These are phyloP conservation scores for Orchesella flavescens DNA, from an alignment of 2,888 invertebrate species.

Conservation along the genomic window DNA sequence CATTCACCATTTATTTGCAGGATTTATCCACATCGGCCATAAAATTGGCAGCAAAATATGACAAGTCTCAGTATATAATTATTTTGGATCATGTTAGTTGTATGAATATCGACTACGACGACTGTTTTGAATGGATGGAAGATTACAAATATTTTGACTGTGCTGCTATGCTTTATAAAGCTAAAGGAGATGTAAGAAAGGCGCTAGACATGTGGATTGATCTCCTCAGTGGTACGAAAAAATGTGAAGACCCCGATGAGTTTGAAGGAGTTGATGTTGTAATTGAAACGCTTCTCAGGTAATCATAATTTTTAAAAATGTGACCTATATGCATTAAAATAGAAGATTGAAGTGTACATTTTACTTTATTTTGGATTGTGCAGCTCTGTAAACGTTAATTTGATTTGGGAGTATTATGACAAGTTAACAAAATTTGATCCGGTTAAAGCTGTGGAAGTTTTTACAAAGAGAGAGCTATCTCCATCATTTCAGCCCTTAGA, in stretches of 20 bases:
- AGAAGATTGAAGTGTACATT: background rate
- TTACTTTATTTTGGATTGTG: background rate
- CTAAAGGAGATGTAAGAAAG: slow-evolving; percentile 74
- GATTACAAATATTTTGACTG: slow-evolving; percentile 74
- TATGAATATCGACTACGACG: slow-evolving; percentile 73
- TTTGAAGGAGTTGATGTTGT: slow-evolving; percentile 75
- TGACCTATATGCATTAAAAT: background rate
- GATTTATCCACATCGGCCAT: slow-evolving; percentile 69
- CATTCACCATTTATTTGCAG: slow-evolving; percentile 37
- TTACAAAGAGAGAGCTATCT: slow-evolving; percentile 65
- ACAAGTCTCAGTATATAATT: slow-evolving; percentile 62
- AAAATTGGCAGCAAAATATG: slow-evolving; percentile 69
- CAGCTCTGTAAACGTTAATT: slow-evolving; percentile 56
- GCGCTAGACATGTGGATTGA: slow-evolving; percentile 75
- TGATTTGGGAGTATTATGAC: slow-evolving; percentile 70
- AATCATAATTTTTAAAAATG: slow-evolving; percentile 58
- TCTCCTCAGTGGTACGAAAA: slow-evolving; percentile 74
- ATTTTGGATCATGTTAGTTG: slow-evolving; percentile 59
- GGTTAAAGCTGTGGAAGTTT: slow-evolving; percentile 67
- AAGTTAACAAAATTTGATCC: slow-evolving; percentile 63
- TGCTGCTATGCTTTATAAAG: slow-evolving; percentile 74
- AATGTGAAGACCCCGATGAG: slow-evolving; percentile 73
- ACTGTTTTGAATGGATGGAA: slow-evolving; percentile 75
- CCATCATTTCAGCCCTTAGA: slow-evolving; percentile 64
- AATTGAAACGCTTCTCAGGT: slow-evolving; percentile 75